Percentiles rank a stretch among this genome's conserved stretches.
Evolutionary conservation across 2,797 vertebrate species (phyloP).

Genomic region (Cuniculus paca): DNA sequence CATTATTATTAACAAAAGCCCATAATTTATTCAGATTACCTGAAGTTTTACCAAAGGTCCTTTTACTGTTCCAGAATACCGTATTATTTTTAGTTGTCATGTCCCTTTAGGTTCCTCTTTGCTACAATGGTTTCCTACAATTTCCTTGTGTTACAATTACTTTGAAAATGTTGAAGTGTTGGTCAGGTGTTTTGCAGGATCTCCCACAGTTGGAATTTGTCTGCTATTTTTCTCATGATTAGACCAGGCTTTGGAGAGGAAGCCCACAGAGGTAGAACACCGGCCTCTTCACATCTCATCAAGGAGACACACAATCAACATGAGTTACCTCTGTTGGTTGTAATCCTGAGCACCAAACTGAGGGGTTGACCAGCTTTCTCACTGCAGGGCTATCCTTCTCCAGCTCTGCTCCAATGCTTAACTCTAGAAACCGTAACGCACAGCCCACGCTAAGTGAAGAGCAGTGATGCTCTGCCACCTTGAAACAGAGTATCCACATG

Average conservation of each 20-base stretch:
- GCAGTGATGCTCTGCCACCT: background rate
- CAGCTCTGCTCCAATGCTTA: background rate
- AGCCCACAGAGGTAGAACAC: background rate
- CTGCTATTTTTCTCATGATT: slow-evolving; percentile 10
- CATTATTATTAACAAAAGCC: slow-evolving; percentile 7
- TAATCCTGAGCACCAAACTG: background rate
- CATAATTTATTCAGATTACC: background rate
- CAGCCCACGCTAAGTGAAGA: background rate
- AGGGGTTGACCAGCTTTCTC: background rate
- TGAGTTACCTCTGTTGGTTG: background rate
- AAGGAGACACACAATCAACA: background rate
- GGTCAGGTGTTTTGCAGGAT: background rate
- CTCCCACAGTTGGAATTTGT: background rate
- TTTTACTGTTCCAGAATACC: background rate
- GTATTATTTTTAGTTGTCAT: background rate
- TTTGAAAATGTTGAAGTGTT: background rate
- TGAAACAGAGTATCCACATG: background rate
- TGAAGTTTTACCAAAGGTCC: background rate
- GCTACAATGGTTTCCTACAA: slow-evolving; percentile 15
- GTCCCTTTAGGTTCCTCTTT: background rate
- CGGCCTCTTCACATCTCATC: background rate
- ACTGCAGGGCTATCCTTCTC: background rate
- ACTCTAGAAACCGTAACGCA: background rate
- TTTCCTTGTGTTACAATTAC: background rate
- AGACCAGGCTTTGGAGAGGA: background rate